phyloP scores from a whole-genome alignment of 2,888 invertebrate genomes.

The Dasysyrphus tricinctus region DNA sequence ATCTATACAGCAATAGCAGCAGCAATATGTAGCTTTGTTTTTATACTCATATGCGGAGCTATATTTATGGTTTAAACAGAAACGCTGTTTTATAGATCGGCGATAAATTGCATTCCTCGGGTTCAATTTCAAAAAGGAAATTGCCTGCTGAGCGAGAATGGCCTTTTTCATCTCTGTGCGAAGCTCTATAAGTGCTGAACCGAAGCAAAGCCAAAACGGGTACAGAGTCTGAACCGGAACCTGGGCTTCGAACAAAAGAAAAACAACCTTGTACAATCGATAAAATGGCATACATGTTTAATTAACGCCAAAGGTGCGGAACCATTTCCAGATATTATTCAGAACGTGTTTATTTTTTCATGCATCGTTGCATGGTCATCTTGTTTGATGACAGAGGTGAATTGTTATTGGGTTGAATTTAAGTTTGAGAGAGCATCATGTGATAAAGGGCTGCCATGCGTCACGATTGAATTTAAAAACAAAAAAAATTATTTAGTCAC shows the following conservation, averaged over 20 bases:
- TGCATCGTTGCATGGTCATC: constrained; percentile 19
- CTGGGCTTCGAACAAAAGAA: constrained; percentile 55
- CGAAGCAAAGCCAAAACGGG: background rate
- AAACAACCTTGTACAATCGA: constrained; percentile 43
- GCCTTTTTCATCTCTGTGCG: constrained; percentile 5
- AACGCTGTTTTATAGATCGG: constrained; percentile 43
- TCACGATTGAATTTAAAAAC: background rate
- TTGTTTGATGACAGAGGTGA: constrained; percentile 30
- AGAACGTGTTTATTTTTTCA: constrained; percentile 37
- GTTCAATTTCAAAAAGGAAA: constrained; percentile 73
- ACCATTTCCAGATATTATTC: constrained; percentile 50
- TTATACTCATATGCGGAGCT: background rate
- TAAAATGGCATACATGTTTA: constrained; percentile 55
- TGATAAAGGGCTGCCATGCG: background rate
- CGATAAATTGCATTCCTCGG: constrained; percentile 60
- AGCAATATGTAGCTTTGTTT: background rate
- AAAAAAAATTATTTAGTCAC: background rate
- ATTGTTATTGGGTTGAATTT: background rate
- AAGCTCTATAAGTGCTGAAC: background rate
- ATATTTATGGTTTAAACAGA: constrained; percentile 28
- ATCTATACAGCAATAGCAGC: background rate
- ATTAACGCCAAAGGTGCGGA: constrained; percentile 69
- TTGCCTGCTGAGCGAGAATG: constrained; percentile 57
- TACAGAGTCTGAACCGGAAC: background rate
- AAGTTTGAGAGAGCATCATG: background rate